Evolutionary conservation across 2,888 invertebrate species (phyloP), one percentile per base, ranked within the genome.

Genomic region (Oegoconia quadripuncta): DNA sequence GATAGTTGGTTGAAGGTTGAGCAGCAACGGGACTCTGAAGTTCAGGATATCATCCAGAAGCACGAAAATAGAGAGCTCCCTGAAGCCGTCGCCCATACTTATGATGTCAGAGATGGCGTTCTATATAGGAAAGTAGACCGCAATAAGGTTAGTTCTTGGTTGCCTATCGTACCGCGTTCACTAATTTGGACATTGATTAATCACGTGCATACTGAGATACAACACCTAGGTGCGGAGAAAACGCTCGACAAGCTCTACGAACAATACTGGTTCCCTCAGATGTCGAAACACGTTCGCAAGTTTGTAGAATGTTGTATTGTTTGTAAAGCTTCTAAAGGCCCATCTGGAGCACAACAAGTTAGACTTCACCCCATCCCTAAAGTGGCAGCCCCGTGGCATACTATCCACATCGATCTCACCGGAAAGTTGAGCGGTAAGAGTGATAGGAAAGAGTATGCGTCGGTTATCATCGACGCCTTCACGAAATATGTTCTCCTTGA

Each of bases 271-370:
- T 69, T 68, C 31, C 40, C 39, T 0, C 25, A 46, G 1, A 66
- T 67, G 61, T 4, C 52, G 0, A 52, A 48, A 17, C 60, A 46
- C 22, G 64, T 69, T 0, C 37, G 56, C 23, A 64, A 61, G 36
- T 71, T 67, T 34, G 54, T 63, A 0, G 61, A 64, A 0, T 55
- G 50, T 13, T 70, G 68, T 37, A 39, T 68, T 3, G 65, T 59
- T 0, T 69, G 68, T 37, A 56, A 49, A 44, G 17, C 59, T 2
- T 48, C 65, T 0, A 71, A 70, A 39, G 69, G 70, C 3, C 52
- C 47, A 29, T 11, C 18, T 17, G 18, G 31, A 2, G 12, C 11
- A 6, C 18, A 13, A 14, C 31, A 15, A 6, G 49, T 43, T 0
- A 42, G 53, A 17, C 6, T 55, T 0, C 50, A 56, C 25, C 52